phyloP scores from a whole-genome alignment of 92 coral and sea anemone species.

The Porites rus region DNA sequence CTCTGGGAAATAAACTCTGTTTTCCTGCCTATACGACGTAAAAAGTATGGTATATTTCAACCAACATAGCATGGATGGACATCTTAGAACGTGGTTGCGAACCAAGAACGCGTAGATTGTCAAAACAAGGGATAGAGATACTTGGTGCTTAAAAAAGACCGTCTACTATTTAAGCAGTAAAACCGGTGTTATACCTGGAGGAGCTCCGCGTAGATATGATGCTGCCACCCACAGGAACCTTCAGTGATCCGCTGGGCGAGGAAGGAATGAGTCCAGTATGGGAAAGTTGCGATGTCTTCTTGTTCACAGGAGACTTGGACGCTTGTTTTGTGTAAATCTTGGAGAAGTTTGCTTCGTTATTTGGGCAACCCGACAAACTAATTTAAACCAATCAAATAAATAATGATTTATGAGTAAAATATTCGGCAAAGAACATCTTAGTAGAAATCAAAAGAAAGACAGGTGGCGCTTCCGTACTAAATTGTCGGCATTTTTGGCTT shows the following conservation, averaged over 20 bases:
- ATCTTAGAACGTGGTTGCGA: too few relatives aligned
- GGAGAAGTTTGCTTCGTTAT: constrained; percentile 80
- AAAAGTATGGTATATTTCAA: too few relatives aligned
- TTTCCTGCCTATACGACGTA: too few relatives aligned
- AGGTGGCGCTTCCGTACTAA: too few relatives aligned
- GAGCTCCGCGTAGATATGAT: constrained; percentile 55
- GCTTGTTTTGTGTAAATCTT: constrained; percentile 43
- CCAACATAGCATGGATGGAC: too few relatives aligned
- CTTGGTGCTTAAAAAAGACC: too few relatives aligned
- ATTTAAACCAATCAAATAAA: background rate
- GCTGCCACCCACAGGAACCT: constrained; percentile 31
- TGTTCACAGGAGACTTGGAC: constrained; percentile 35
- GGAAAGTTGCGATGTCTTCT: constrained; percentile 42
- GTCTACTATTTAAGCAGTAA: background rate
- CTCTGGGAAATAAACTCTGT: too few relatives aligned
- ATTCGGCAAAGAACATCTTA: background rate
- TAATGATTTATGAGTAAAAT: background rate
- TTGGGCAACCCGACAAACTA: constrained; percentile 95
- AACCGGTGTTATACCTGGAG: constrained; percentile 20
- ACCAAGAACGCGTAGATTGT: too few relatives aligned
- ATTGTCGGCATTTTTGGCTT: too few relatives aligned
- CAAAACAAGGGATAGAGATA: too few relatives aligned
- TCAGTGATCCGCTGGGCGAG: background rate
- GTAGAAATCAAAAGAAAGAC: too few relatives aligned
- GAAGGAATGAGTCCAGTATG: constrained; percentile 29